Conservation (phyloP, 2,113 vertebrate species). For the Spea multiplicata region DNA sequence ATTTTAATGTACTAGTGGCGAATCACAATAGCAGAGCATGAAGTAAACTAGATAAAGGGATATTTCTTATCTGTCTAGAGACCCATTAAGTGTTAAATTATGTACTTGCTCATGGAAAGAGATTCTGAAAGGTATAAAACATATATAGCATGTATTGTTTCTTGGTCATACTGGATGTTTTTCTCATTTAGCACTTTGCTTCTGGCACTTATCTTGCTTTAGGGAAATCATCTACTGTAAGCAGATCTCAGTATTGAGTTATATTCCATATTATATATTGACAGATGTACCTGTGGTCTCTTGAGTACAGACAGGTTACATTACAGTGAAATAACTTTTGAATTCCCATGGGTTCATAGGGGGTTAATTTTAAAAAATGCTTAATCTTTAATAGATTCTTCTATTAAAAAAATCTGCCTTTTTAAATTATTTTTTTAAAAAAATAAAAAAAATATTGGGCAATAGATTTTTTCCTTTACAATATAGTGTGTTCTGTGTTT, state of each 20-base stretch:
- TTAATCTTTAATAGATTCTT: slow-evolving; percentile 37
- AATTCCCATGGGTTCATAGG: background rate
- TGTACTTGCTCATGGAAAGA: slow-evolving; percentile 35
- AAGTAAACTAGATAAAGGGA: slow-evolving; percentile 38
- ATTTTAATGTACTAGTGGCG: slow-evolving; percentile 25
- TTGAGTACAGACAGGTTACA: slow-evolving; percentile 18
- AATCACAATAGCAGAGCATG: slow-evolving; percentile 31
- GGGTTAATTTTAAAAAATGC: slow-evolving; percentile 35
- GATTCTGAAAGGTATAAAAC: slow-evolving; percentile 43
- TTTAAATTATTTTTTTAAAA: background rate
- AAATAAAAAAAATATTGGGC: background rate
- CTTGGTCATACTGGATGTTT: slow-evolving; percentile 45
- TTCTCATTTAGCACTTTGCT: slow-evolving; percentile 46
- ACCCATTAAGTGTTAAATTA: slow-evolving; percentile 39
- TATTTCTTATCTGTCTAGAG: slow-evolving; percentile 38
- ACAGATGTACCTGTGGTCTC: slow-evolving; percentile 38
- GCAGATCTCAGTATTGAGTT: slow-evolving; percentile 44
- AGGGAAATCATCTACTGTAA: slow-evolving; percentile 48
- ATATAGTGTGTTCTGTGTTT: no score
- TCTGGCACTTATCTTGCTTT: slow-evolving; percentile 46
- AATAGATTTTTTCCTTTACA: background rate
- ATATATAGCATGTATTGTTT: slow-evolving; percentile 31
- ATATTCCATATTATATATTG: slow-evolving; percentile 40
- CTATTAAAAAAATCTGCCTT: no score
- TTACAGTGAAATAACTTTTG: background rate